Evolutionary conservation across 2,797 vertebrate species (phyloP).

Genomic region (Chelon auratus): DNA sequence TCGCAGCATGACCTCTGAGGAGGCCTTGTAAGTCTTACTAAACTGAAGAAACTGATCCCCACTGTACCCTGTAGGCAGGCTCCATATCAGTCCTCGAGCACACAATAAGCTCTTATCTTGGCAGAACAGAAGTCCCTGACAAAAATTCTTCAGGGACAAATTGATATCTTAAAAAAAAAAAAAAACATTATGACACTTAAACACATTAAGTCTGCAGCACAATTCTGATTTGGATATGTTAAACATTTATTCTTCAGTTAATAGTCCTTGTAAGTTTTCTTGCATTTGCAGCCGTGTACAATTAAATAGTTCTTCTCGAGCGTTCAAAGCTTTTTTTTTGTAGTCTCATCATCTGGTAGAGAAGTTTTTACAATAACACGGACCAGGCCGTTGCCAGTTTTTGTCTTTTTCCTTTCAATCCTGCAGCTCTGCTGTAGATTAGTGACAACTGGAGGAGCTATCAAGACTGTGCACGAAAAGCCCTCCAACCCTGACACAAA

Average conservation of each 20-base stretch:
- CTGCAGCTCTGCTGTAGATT: constrained; percentile 63
- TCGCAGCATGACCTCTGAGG: constrained; percentile 74
- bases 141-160: constrained; percentile 65
- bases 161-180: constrained; percentile 60
- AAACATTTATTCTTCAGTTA: constrained; percentile 44
- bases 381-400: constrained; percentile 17
- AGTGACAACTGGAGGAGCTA: constrained; percentile 56
- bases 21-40: constrained; percentile 68
- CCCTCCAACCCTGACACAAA: constrained; percentile 49
- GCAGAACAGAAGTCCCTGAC: constrained; percentile 66
- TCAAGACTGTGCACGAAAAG: constrained; percentile 38
- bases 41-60: constrained; percentile 71
- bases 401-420: constrained; percentile 24
- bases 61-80: constrained; percentile 65
- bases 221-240: constrained; percentile 53
- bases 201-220: constrained; percentile 49
- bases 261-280: constrained; percentile 38
- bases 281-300: not conserved
- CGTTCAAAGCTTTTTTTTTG: constrained; percentile 2
- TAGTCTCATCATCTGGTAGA: constrained; percentile 5
- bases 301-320: constrained; percentile 24
- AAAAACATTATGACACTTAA: constrained; percentile 62
- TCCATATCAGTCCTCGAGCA: constrained; percentile 68
- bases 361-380: constrained; percentile 21
- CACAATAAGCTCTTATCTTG: constrained; percentile 75